Base-by-base conservation (phyloP, 2,113 vertebrate species). In the Pyxicephalus adspersus region DNA sequence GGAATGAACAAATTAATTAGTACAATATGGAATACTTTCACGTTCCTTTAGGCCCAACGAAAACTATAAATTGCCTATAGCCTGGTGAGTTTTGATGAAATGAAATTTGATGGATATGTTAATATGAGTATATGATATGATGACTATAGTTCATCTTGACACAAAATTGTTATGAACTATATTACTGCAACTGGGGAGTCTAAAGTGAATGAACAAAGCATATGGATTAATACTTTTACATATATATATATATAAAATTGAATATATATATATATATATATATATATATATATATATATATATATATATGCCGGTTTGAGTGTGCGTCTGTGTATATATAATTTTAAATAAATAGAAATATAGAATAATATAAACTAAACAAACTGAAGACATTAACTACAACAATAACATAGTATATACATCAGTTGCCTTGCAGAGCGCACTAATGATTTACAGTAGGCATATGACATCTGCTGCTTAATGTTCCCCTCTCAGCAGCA, bases 361-460 rank as follows among this genome's bases (percentile, higher is more conserved):
- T n/a, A n/a, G 58, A 20, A 20, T 17, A 34, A 73, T 29, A n/a
- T 15, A 31, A 34, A 58, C 26, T 34, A 31, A 73, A 55, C 26
- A 31, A 28, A 52, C 22, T 55, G 26, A 51, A 57, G n/a, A n/a
- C n/a, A n/a, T n/a, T n/a, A 73, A 16, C 26, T 57, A 25, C 4
- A 38, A 77, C 19, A 6, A n/a, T 52, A 51, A 31, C 19, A 6
- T 19, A 54, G 26, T 4, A 31, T 20, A 31, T 67, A 70, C 28
- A 19, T 28, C 29, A 72, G 51, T 17, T 77, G 17, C 64, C 15
- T 4, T 60, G 64, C 34, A 57, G 28, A 34, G 31, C 31, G 31
- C 16, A 67, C 26, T 68, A 79, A 79, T 66, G 77, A 79, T 79
- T 60, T 60, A 60, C 29, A 50, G 29, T 79, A 64, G 58, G 64